Evolutionary conservation across 2,797 vertebrate species (phyloP).

Genomic region (Protonibea diacanthus): DNA sequence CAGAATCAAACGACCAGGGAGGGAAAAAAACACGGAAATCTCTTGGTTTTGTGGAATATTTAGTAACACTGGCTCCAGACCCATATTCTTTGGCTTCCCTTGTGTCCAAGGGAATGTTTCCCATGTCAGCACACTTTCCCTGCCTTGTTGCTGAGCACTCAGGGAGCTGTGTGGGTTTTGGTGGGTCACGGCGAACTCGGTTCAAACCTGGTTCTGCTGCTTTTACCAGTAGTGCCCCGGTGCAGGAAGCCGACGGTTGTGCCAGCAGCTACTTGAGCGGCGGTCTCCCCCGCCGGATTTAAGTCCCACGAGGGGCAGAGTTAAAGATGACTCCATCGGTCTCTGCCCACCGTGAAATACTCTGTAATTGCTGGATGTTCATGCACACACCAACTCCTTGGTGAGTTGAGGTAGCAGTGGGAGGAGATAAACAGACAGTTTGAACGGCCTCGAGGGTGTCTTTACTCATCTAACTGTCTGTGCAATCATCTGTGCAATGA

Average conservation of each 20-base stretch:
- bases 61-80: constrained; percentile 75
- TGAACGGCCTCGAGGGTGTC: constrained; percentile 56
- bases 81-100: constrained; percentile 72
- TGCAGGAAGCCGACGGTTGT: constrained; percentile 62
- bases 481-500: constrained; percentile 69
- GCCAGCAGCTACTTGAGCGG: constrained; percentile 58
- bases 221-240: constrained; percentile 58
- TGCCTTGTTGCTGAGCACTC: constrained; percentile 54
- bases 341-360: constrained; percentile 67
- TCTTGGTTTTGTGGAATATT: constrained; percentile 79
- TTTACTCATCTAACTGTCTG: constrained; percentile 62
- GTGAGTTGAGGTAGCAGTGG: constrained; percentile 61
- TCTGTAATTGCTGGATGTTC: constrained; percentile 76
- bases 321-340: constrained; percentile 70
- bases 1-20: constrained; percentile 49
- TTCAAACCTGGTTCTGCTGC: constrained; percentile 54
- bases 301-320: constrained; percentile 51
- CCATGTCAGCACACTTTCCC: constrained; percentile 69
- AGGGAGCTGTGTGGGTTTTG: constrained; percentile 67
- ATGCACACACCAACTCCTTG: constrained; percentile 58
- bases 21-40: constrained; percentile 59
- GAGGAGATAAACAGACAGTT: constrained; percentile 71
- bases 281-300: constrained; percentile 10
- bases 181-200: constrained; percentile 56
- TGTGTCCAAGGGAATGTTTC: constrained; percentile 73